Evolutionary conservation across 2,888 invertebrate genomes (phyloP).

Genomic region (Lysandra bellargus): DNA sequence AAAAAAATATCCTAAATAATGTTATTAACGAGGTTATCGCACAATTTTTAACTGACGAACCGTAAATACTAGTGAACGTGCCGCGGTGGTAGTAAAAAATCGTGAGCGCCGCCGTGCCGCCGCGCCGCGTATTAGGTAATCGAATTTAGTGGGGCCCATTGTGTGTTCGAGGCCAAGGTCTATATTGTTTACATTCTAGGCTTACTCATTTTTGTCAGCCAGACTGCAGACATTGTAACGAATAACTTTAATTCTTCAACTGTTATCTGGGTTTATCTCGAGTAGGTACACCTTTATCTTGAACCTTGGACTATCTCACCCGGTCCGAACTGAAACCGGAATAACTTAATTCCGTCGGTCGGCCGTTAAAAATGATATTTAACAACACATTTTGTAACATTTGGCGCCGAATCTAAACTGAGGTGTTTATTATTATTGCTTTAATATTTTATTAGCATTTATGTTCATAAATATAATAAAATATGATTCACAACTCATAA

Average conservation of each 20-base stretch:
- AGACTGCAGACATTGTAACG: conserved; percentile 1
- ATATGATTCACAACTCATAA: conserved; percentile 7
- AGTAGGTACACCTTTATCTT: not conserved
- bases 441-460: conserved; percentile 18
- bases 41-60: not conserved
- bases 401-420: conserved; percentile 19
- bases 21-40: not conserved
- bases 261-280: not conserved
- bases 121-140: conserved; percentile 63
- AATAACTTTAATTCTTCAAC: not conserved
- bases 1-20: not conserved
- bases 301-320: not conserved
- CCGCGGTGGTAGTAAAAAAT: conserved; percentile 55
- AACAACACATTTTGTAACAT: conserved; percentile 10
- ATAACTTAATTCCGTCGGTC: not conserved
- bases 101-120: conserved; percentile 63
- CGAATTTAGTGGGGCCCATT: conserved; percentile 74
- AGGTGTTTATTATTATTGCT: conserved; percentile 19
- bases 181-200: conserved; percentile 65
- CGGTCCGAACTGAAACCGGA: not conserved
- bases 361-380: conserved; percentile 5
- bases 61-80: conserved; percentile 34
- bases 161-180: conserved; percentile 73
- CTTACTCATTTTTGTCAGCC: conserved; percentile 36
- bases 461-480: conserved; percentile 20